phyloP scores from a whole-genome alignment of 2,797 vertebrate species.

The Anomalospiza imberbis region DNA sequence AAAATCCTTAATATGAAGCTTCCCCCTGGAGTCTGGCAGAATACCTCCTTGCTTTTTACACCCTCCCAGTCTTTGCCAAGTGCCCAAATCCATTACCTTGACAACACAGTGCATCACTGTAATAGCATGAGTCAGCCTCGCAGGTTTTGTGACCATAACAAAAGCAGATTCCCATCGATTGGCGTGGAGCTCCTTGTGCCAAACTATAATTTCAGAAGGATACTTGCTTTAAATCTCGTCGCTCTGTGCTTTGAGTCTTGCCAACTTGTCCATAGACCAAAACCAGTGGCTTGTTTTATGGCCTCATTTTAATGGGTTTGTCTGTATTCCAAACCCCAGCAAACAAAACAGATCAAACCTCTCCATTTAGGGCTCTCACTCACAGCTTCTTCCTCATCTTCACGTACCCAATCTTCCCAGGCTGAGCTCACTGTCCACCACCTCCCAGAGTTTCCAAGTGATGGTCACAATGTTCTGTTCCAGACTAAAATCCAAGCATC shows the following conservation, averaged over 20 bases:
- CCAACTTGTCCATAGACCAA: conserved; percentile 7
- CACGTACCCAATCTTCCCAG: background rate
- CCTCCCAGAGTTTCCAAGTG: background rate
- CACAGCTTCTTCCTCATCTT: background rate
- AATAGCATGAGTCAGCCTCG: conserved; percentile 9
- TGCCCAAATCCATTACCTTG: conserved; percentile 62
- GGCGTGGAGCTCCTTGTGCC: background rate
- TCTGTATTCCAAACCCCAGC: background rate
- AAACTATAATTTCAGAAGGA: conserved; percentile 27
- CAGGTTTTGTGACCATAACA: conserved; percentile 26
- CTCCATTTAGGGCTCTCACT: background rate
- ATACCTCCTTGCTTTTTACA: background rate
- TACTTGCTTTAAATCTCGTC: conserved; percentile 19
- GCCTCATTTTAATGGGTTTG: conserved; percentile 21
- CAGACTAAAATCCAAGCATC: background rate
- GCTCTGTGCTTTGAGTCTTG: background rate
- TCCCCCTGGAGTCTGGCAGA: background rate
- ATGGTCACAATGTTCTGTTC: background rate
- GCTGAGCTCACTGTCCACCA: background rate
- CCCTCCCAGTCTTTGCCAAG: background rate
- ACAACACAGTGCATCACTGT: conserved; percentile 51
- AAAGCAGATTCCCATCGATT: conserved; percentile 56
- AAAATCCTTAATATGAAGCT: background rate
- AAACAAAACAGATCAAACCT: conserved; percentile 1
- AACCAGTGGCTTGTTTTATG: conserved; percentile 18